These are phyloP conservation scores for Sipunculus nudus DNA, from an alignment of 2,888 invertebrate genomes.

Conservation along the genomic window DNA sequence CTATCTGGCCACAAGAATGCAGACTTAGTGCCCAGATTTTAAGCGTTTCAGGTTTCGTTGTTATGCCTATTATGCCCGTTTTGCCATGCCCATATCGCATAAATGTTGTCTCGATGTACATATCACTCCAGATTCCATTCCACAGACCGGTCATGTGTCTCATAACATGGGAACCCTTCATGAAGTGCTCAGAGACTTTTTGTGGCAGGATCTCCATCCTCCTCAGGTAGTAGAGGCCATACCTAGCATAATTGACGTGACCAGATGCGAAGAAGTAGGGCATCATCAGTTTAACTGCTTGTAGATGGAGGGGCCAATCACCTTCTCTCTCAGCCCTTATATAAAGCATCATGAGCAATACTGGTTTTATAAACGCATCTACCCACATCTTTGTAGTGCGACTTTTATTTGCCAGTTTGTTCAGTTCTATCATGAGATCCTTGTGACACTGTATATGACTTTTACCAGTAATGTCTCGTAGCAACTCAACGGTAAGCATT, in stretches of 20 bases:
- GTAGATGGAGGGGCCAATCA: constrained; percentile 38
- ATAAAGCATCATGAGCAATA: constrained; percentile 37
- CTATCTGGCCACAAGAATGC: constrained; percentile 30
- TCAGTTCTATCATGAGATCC: neutral
- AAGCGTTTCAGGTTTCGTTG: constrained; percentile 33
- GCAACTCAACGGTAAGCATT: constrained; percentile 31
- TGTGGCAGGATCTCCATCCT: constrained; percentile 31
- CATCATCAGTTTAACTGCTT: constrained; percentile 32
- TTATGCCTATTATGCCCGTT: constrained; percentile 41
- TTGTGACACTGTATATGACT: neutral
- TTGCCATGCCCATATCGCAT: constrained; percentile 47
- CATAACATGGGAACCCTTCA: constrained; percentile 41
- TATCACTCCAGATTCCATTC: constrained; percentile 38
- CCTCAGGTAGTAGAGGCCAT: constrained; percentile 40
- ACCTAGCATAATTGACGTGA: constrained; percentile 40
- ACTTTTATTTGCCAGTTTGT: neutral
- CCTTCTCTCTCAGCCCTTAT: constrained; percentile 38
- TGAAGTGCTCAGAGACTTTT: constrained; percentile 24
- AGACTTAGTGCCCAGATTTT: constrained; percentile 41
- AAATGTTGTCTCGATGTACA: constrained; percentile 46
- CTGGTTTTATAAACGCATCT: constrained; percentile 35
- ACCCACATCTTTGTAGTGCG: constrained; percentile 30
- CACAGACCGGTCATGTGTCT: constrained; percentile 16
- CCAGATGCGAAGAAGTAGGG: constrained; percentile 43
- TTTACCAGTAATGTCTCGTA: constrained; percentile 11